phyloP scores from a whole-genome alignment of 2,797 vertebrate species.

The Centropyge bicolor region DNA sequence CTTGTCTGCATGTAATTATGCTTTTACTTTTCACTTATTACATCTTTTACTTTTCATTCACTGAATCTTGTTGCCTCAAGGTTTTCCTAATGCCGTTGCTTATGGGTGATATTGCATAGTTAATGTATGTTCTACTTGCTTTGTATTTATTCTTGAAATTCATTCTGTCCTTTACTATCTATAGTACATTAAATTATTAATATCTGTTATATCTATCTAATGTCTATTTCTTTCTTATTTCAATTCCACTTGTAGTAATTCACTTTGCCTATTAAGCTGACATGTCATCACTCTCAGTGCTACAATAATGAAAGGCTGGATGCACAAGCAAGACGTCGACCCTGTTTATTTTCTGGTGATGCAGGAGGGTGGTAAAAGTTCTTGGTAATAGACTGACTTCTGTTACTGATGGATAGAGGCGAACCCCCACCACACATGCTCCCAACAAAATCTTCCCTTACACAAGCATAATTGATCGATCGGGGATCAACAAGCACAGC shows the following conservation, averaged over 20 bases:
- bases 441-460: background rate
- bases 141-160: background rate
- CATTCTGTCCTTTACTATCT: slow-evolving; percentile 12
- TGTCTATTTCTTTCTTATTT: background rate
- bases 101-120: no score
- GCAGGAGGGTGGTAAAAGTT: background rate
- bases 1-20: no score
- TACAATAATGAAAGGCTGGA: background rate
- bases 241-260: background rate
- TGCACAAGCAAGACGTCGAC: background rate
- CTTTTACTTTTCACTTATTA: no score
- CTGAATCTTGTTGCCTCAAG: no score
- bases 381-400: background rate
- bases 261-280: background rate
- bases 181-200: slow-evolving; percentile 15
- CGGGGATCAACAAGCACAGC: background rate
- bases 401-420: background rate
- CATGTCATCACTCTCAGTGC: slow-evolving; percentile 11
- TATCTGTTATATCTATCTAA: no score
- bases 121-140: no score
- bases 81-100: no score
- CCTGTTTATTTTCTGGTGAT: background rate
- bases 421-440: background rate
- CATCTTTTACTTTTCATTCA: no score
- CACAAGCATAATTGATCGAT: background rate